Evolutionary conservation across 2,113 vertebrate genomes (phyloP).

Genomic region (Lampris megalopsis): DNA sequence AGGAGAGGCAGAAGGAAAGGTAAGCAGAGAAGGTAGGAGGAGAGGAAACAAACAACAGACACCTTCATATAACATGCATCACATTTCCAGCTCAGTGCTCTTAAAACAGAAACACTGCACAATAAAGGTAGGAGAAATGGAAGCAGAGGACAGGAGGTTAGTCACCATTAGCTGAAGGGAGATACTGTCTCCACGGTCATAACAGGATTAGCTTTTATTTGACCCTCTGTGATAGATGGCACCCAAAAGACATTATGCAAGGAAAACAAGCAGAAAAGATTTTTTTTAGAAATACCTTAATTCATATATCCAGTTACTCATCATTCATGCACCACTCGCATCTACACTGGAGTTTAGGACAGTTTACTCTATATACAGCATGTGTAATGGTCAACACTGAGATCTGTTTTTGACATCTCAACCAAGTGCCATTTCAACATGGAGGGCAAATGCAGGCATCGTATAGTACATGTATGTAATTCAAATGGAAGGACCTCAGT

Average conservation of each 20-base stretch:
- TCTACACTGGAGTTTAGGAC: too few relatives aligned
- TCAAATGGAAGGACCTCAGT: not conserved
- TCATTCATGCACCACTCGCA: too few relatives aligned
- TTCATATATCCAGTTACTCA: too few relatives aligned
- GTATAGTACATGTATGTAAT: not conserved
- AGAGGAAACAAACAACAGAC: conserved; percentile 12
- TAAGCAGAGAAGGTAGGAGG: not conserved
- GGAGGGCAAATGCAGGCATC: not conserved
- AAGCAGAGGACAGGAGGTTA: not conserved
- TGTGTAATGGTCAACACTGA: too few relatives aligned
- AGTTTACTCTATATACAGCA: too few relatives aligned
- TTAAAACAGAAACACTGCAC: not conserved
- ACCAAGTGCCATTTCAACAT: not conserved
- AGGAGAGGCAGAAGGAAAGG: conserved; percentile 25
- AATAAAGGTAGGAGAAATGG: not conserved
- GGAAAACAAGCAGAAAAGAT: not conserved
- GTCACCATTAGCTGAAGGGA: too few relatives aligned
- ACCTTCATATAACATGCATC: conserved; percentile 6
- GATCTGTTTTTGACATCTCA: not conserved
- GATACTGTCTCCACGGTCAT: too few relatives aligned
- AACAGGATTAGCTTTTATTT: not conserved
- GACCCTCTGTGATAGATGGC: too few relatives aligned
- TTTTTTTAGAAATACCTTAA: too few relatives aligned
- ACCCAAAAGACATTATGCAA: not conserved
- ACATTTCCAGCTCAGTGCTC: not conserved